A percentile compares a stretch with the other conserved stretches of the same genome.
These are phyloP conservation scores for Philopedon plagiatum DNA, from an alignment of 2,888 invertebrate genomes.

Conservation along the genomic window DNA sequence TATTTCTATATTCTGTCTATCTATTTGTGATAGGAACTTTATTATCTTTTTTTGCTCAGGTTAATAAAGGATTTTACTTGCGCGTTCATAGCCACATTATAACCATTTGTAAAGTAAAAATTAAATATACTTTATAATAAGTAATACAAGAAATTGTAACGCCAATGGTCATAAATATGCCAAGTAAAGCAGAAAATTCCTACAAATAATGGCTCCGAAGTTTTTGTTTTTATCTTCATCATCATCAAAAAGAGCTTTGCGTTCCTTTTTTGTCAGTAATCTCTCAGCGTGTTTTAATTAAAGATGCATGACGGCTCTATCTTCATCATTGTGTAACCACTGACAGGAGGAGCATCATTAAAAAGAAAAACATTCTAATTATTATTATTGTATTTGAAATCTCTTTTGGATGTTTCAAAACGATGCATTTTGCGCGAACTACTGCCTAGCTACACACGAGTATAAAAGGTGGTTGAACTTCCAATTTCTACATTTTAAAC, in stretches of 20 bases:
- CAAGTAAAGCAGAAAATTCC: background rate
- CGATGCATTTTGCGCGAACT: too few species aligned
- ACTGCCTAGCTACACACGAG: too few species aligned
- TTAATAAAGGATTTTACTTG: too few species aligned
- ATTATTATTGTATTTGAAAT: background rate
- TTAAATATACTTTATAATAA: background rate
- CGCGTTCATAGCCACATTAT: too few species aligned
- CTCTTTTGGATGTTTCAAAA: too few species aligned
- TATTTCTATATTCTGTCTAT: too few species aligned
- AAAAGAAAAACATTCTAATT: background rate
- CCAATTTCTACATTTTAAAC: too few species aligned
- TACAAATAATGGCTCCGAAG: background rate
- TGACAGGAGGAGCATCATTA: background rate
- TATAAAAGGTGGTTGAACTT: too few species aligned
- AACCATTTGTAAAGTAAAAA: too few species aligned
- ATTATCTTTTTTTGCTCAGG: too few species aligned
- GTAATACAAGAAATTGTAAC: background rate
- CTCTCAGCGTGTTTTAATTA: background rate
- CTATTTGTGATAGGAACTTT: too few species aligned
- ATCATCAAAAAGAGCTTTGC: constrained; percentile 12
- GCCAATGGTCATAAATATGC: background rate
- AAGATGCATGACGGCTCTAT: background rate
- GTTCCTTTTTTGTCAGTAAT: background rate
- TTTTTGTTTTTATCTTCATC: constrained; percentile 5
- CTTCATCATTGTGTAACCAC: background rate